phyloP scores from a whole-genome alignment of 2,113 vertebrate genomes.

The Syngnathus scovelli region DNA sequence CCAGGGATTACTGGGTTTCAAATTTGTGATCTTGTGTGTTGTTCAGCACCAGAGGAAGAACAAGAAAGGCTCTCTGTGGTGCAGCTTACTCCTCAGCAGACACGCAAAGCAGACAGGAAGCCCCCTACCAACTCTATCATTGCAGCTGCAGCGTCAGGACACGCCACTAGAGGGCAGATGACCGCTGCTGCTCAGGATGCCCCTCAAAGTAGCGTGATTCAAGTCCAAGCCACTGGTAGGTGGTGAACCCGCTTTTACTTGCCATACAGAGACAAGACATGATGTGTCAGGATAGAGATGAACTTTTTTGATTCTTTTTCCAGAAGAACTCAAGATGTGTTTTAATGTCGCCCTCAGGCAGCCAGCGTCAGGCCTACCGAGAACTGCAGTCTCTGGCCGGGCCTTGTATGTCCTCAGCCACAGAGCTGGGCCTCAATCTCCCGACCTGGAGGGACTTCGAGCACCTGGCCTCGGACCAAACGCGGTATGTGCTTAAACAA shows the following conservation, averaged over 20 bases:
- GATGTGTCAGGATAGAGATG: neutral
- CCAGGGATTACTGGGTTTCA: too few species aligned
- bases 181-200: conserved; percentile 19
- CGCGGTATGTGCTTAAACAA: conserved; percentile 64
- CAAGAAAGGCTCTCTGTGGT: conserved; percentile 7
- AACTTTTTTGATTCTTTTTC: neutral
- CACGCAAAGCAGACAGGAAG: conserved; percentile 1
- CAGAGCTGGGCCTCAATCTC: conserved; percentile 48
- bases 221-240: conserved; percentile 57
- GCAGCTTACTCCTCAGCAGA: conserved; percentile 7
- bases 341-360: conserved; percentile 41
- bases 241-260: neutral
- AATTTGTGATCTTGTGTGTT: conserved; percentile 1
- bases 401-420: conserved; percentile 42
- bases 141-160: conserved; percentile 13
- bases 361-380: conserved; percentile 55
- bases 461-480: conserved; percentile 61
- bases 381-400: conserved; percentile 54
- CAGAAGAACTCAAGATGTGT: neutral
- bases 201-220: conserved; percentile 29
- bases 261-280: neutral
- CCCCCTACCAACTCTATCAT: neutral
- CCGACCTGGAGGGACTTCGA: conserved; percentile 49
- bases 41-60: conserved; percentile 20
- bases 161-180: conserved; percentile 26